phyloP scores from a whole-genome alignment of 2,888 invertebrate species.

The Anticlea derivata region DNA sequence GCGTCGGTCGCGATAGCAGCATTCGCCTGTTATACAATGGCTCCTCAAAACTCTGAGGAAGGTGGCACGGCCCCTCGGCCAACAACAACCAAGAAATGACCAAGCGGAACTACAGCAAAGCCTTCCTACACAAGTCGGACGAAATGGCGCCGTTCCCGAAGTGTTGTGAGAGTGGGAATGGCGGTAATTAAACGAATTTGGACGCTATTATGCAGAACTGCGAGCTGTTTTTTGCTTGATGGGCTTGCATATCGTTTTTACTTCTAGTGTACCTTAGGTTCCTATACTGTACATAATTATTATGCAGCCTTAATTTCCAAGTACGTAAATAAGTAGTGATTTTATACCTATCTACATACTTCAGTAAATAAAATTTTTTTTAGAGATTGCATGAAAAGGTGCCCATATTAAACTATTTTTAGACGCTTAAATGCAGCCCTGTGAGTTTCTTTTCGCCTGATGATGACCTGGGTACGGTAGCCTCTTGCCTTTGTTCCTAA shows the following conservation, averaged over 20 bases:
- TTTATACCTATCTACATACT: no score
- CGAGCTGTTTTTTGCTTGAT: slow-evolving; percentile 60
- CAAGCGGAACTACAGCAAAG: slow-evolving; percentile 68
- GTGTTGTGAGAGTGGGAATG: slow-evolving; percentile 70
- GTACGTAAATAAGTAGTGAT: no score
- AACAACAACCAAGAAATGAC: slow-evolving; percentile 64
- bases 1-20: slow-evolving; percentile 74
- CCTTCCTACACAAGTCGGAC: slow-evolving; percentile 54
- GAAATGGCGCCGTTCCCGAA: slow-evolving; percentile 67
- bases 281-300: no score
- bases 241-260: neutral
- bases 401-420: no score
- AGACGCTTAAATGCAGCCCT: no score
- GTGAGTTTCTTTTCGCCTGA: no score
- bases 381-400: no score
- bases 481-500: no score
- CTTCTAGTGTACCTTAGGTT: neutral
- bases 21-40: slow-evolving; percentile 73
- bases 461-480: no score
- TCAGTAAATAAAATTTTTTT: no score
- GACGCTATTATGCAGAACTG: slow-evolving; percentile 61
- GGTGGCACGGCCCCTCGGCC: slow-evolving; percentile 57
- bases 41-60: slow-evolving; percentile 75
- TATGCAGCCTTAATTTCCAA: no score
- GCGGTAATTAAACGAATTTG: slow-evolving; percentile 44